Evolutionary conservation across 2,888 invertebrate species (phyloP).

Genomic region (Chrysomela aeneicollis): DNA sequence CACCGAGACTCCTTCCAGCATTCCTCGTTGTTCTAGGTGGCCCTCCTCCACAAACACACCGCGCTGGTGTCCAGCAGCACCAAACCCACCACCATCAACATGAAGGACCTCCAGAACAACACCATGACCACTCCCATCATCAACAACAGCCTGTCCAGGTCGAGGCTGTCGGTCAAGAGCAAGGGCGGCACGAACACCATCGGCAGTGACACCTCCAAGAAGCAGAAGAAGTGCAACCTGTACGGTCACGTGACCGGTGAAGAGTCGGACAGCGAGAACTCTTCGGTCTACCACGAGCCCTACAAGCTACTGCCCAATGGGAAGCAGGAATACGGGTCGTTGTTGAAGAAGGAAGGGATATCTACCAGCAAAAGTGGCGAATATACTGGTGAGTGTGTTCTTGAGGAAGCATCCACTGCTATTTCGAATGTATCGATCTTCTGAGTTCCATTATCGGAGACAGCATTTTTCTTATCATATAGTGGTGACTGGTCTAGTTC

Average conservation of each 20-base stretch:
- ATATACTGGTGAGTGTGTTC: slow-evolving; percentile 60
- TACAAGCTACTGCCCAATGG: slow-evolving; percentile 64
- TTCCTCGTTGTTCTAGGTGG: slow-evolving; percentile 56
- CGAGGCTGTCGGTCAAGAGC: slow-evolving; percentile 63
- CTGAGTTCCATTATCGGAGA: too few relatives aligned
- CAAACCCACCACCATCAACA: slow-evolving; percentile 65
- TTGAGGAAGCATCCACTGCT: too few relatives aligned
- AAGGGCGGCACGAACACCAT: slow-evolving; percentile 52
- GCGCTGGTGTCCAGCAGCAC: slow-evolving; percentile 67
- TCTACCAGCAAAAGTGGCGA: slow-evolving; percentile 65
- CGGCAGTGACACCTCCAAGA: slow-evolving; percentile 55
- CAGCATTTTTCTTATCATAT: too few relatives aligned
- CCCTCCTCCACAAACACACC: slow-evolving; percentile 70
- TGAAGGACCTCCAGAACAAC: slow-evolving; percentile 66
- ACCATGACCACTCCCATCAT: slow-evolving; percentile 66
- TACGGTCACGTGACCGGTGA: slow-evolving; percentile 63
- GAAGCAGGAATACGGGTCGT: slow-evolving; percentile 64
- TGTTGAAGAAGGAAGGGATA: slow-evolving; percentile 63
- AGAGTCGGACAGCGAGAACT: slow-evolving; percentile 66
- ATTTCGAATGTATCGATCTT: too few relatives aligned
- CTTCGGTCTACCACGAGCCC: slow-evolving; percentile 67
- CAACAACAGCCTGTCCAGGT: slow-evolving; percentile 65
- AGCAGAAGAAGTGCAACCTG: slow-evolving; percentile 59
- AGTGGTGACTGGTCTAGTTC: too few relatives aligned
- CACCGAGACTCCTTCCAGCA: too few relatives aligned